Evolutionary conservation across 1,140 invertebrate genomes (phyloP), one percentile per base, ranked within the genome.

Genomic region (Drosophila grimshawi): DNA sequence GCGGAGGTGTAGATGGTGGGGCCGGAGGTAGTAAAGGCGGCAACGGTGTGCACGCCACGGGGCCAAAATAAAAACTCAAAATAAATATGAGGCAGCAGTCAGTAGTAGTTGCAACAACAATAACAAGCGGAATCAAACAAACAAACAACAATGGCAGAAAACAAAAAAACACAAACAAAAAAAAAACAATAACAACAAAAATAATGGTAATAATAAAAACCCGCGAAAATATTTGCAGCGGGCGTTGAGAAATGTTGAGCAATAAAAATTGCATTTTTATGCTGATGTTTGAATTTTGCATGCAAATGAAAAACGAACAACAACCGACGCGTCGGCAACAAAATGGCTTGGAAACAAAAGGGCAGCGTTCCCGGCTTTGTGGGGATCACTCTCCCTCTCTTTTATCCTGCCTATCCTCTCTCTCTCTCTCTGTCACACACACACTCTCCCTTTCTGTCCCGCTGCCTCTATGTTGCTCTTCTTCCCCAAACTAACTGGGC

Each of bases 261-360:
- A 89, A 89, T 89, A 89, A 89, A 89, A 89, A 89, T 89, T 89
- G 85, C 85, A 89, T 89, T 89, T 89, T 89, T 89, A 89, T 89
- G 85, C 85, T 89, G 85, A 89, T 89, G 85, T 89, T 89, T 89
- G 85, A 89, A 89, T 89, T 89, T 89, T 68, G 75, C 81, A 89
- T 89, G 85, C 85, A 89, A 89, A 89, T 89, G 85, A 86, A 86
- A 86, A 86, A 86, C 70, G 81, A 86, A 86, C 67, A 73, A 69
- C 51, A 64, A 78, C 68, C 79, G 65, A 64, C 57, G 60, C 51
- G 57, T 48, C 60, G 68, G 53, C 61, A 72, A 56, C 72, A 76
- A 76, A 76, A 76, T 76, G 68, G 69, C 74, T 56, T 39, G 67
- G 48, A 71, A 76, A 76, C 67, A 75, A 75, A 70, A 48, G 72